Conservation (phyloP, 2,888 invertebrate genomes). For the Tryphoninae sp. region DNA sequence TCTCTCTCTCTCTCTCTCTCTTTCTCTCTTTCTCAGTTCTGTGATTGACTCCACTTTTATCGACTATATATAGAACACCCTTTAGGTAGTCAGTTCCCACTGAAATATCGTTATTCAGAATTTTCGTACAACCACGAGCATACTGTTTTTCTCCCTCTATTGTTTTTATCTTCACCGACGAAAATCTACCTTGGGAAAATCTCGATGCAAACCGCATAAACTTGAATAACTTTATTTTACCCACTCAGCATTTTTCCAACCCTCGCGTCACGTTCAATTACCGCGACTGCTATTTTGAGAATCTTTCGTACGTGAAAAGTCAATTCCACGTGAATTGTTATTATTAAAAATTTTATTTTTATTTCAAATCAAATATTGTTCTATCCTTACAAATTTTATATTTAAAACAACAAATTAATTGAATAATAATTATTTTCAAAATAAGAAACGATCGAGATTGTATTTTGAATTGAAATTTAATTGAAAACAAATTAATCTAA, state of each 20-base stretch:
- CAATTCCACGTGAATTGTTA: slow-evolving; percentile 7
- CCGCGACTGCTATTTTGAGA: slow-evolving; percentile 5
- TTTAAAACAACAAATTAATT: too few species aligned
- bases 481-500: too few species aligned
- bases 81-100: neutral
- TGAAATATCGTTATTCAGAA: slow-evolving; percentile 47
- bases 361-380: too few species aligned
- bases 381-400: too few species aligned
- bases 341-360: too few species aligned
- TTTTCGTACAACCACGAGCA: slow-evolving; percentile 25
- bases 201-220: neutral
- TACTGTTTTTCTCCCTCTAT: neutral
- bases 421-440: too few species aligned
- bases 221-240: neutral
- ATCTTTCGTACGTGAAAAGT: slow-evolving; percentile 26
- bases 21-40: slow-evolving; percentile 8
- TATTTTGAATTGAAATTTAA: too few species aligned
- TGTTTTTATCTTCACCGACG: neutral
- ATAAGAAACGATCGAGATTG: too few species aligned
- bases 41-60: neutral
- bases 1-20: slow-evolving; percentile 19
- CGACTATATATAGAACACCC: neutral
- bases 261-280: slow-evolving; percentile 48
- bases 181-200: slow-evolving; percentile 26
- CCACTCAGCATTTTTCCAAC: slow-evolving; percentile 3